Percentiles rank a stretch among this genome's conserved stretches.
phyloP scores from a whole-genome alignment of 2,797 vertebrate species.

The Otolemur crassicaudatus region DNA sequence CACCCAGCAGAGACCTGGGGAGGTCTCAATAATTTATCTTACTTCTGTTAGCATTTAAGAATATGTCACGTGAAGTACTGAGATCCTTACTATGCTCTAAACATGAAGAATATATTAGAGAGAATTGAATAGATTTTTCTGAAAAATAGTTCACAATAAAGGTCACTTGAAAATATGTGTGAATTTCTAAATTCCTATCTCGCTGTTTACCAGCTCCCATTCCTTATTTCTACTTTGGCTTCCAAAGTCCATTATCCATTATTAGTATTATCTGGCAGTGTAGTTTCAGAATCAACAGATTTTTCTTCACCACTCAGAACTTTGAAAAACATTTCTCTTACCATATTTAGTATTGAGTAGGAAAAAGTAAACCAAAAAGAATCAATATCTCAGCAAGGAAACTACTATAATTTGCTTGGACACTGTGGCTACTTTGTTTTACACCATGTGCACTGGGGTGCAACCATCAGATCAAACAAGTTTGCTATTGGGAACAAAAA shows the following conservation, averaged over 20 bases:
- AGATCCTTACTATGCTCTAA: background rate
- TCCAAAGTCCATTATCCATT: background rate
- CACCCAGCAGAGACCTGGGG: background rate
- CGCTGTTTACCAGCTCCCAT: background rate
- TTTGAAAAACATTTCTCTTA: background rate
- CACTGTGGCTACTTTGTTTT: background rate
- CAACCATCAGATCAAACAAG: background rate
- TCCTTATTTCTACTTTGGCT: background rate
- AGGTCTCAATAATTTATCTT: background rate
- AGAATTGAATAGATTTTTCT: background rate
- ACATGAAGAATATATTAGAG: background rate
- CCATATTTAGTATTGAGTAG: background rate
- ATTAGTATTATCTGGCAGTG: background rate
- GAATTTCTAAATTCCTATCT: background rate
- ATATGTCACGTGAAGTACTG: background rate
- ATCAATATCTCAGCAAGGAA: background rate
- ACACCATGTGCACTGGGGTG: background rate
- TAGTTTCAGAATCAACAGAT: background rate
- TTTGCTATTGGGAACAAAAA: background rate
- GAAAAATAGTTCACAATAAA: background rate
- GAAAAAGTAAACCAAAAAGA: background rate
- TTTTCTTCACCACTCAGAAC: background rate
- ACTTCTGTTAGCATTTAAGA: background rate
- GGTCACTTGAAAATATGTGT: background rate
- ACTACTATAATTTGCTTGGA: background rate